Percentiles rank a stretch among this genome's conserved stretches.
Conservation (phyloP, 2,797 vertebrate species). For the Falco naumanni region DNA sequence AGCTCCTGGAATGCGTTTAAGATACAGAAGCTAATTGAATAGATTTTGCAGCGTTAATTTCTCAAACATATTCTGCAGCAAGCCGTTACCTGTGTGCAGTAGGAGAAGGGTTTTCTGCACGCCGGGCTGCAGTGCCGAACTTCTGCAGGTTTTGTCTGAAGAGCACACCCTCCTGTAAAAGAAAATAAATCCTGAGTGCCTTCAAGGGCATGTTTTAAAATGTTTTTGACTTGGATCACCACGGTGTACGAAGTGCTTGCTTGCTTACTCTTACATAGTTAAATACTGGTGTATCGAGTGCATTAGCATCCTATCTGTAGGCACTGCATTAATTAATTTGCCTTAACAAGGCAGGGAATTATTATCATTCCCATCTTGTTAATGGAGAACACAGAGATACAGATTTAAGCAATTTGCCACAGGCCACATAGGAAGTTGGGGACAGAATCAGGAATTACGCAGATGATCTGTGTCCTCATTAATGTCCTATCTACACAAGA, state of each 20-base stretch:
- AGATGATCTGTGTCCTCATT: conserved; percentile 54
- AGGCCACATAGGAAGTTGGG: conserved; percentile 57
- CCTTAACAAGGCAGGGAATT: conserved; percentile 64
- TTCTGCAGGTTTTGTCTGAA: conserved; percentile 83
- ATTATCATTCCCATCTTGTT: conserved; percentile 64
- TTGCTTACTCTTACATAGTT: conserved; percentile 38
- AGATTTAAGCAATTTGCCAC: conserved; percentile 63
- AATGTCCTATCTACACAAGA: conserved; percentile 47
- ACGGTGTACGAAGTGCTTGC: background rate
- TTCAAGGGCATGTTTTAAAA: conserved; percentile 5
- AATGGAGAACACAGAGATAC: conserved; percentile 51
- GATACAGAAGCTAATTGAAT: background rate
- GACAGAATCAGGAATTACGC: conserved; percentile 43
- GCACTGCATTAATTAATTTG: conserved; percentile 63
- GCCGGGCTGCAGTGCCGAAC: conserved; percentile 89
- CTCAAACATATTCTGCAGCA: background rate
- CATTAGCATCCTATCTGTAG: conserved; percentile 65
- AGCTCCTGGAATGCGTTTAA: background rate
- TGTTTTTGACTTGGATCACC: background rate
- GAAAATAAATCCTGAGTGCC: background rate
- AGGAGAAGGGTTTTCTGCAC: conserved; percentile 95
- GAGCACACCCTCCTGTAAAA: conserved; percentile 90
- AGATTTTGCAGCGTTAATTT: background rate
- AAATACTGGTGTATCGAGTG: conserved; percentile 31
- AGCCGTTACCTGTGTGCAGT: conserved; percentile 92